Conservation (phyloP, 2,797 vertebrate genomes). For the Crotalus adamanteus region DNA sequence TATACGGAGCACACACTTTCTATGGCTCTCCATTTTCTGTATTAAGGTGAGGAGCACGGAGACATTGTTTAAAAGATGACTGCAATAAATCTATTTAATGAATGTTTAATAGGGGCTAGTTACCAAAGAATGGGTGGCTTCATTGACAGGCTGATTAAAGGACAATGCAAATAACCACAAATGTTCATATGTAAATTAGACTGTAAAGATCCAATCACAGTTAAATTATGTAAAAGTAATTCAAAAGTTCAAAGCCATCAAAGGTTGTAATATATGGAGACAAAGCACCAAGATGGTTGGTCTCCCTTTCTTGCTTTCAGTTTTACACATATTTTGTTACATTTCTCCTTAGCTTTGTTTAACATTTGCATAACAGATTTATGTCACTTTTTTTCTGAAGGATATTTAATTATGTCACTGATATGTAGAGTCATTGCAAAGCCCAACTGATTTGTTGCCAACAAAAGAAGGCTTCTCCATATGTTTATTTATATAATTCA, state of each 20-base stretch:
- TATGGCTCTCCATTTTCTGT: not conserved
- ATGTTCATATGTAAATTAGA: conserved; percentile 4
- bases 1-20: not conserved
- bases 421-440: not conserved
- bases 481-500: not conserved
- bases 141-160: conserved; percentile 14
- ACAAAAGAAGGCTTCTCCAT: not conserved
- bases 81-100: conserved; percentile 5
- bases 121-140: not conserved
- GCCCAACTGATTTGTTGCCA: not conserved
- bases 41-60: not conserved
- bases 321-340: not conserved
- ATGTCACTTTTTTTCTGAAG: not conserved
- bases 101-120: conserved; percentile 2
- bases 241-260: not conserved
- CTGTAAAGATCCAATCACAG: not conserved
- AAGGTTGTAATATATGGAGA: not conserved
- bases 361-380: not conserved
- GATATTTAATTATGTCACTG: not conserved
- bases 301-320: not conserved
- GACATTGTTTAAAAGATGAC: not conserved
- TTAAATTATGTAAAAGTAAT: not conserved
- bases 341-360: not conserved
- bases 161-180: not conserved
- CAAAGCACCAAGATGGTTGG: not conserved